A percentile compares a stretch with the other conserved stretches of the same genome.
These are phyloP conservation scores for Podarcis cretensis DNA, from an alignment of 2,113 vertebrate species.

Conservation along the genomic window DNA sequence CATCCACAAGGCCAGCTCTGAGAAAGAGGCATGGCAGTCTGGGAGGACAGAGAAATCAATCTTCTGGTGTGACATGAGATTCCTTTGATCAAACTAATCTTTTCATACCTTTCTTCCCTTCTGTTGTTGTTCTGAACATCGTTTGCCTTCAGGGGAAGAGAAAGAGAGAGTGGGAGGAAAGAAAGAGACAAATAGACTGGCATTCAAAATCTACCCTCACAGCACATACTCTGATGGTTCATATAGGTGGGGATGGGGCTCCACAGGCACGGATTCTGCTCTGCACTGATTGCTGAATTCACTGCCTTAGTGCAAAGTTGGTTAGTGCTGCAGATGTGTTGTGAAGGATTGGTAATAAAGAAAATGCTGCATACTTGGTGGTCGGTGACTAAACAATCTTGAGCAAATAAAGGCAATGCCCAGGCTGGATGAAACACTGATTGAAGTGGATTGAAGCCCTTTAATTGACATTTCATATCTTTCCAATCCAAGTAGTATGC, in stretches of 20 bases:
- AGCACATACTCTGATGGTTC: background rate
- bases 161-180: background rate
- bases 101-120: constrained; percentile 31
- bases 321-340: background rate
- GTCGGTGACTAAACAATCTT: background rate
- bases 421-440: background rate
- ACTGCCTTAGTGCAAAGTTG: rapidly evolving
- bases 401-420: background rate
- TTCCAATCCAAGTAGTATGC: background rate
- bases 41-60: constrained; percentile 44
- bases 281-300: background rate
- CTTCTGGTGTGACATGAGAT: constrained; percentile 48
- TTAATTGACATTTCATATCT: background rate
- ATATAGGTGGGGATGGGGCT: background rate
- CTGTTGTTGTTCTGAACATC: constrained; percentile 35
- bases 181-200: background rate
- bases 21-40: constrained; percentile 15
- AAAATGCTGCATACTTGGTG: rapidly evolving
- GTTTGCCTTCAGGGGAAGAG: constrained; percentile 20
- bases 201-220: constrained; percentile 18
- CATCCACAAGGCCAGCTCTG: background rate
- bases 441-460: background rate
- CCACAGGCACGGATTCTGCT: background rate
- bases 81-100: constrained; percentile 59
- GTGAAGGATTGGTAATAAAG: background rate